Evolutionary conservation across 2,113 vertebrate genomes (phyloP).

Genomic region (Peromyscus maniculatus): DNA sequence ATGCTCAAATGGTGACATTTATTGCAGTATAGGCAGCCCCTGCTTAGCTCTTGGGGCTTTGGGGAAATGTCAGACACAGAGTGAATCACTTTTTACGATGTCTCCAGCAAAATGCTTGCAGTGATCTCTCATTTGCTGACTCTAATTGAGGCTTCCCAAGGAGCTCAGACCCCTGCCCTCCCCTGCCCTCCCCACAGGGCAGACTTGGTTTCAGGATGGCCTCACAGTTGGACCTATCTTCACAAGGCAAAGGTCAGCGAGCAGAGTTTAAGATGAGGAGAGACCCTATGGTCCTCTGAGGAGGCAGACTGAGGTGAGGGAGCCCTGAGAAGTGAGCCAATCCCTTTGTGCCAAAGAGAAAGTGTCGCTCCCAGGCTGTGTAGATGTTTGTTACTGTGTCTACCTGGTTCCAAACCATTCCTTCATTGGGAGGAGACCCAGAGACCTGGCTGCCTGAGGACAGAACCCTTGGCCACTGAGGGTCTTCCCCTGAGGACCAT

Average conservation of each 20-base stretch:
- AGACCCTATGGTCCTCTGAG: not conserved
- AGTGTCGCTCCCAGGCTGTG: too few species aligned
- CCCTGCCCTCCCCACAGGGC: too few species aligned
- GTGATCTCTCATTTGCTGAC: not conserved
- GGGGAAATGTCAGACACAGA: conserved; percentile 54
- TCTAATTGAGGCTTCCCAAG: not conserved
- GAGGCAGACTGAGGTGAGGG: not conserved
- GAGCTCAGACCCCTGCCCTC: not conserved
- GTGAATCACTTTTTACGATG: not conserved
- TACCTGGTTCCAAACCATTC: not conserved
- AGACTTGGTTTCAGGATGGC: not conserved
- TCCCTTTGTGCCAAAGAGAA: not conserved
- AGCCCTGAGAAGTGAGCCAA: not conserved
- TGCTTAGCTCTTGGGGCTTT: conserved; percentile 12
- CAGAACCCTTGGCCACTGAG: rapidly evolving
- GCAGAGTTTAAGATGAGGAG: not conserved
- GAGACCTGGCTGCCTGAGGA: not conserved
- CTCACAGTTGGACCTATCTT: not conserved
- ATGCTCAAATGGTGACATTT: not conserved
- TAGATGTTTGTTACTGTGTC: rapidly evolving
- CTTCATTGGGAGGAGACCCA: rapidly evolving
- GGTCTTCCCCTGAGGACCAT: not conserved
- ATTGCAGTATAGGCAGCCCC: not conserved
- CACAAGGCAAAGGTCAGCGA: not conserved
- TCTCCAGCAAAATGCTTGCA: not conserved